Conservation (phyloP, 2,888 invertebrate species). For the Nephrotoma appendiculata region DNA sequence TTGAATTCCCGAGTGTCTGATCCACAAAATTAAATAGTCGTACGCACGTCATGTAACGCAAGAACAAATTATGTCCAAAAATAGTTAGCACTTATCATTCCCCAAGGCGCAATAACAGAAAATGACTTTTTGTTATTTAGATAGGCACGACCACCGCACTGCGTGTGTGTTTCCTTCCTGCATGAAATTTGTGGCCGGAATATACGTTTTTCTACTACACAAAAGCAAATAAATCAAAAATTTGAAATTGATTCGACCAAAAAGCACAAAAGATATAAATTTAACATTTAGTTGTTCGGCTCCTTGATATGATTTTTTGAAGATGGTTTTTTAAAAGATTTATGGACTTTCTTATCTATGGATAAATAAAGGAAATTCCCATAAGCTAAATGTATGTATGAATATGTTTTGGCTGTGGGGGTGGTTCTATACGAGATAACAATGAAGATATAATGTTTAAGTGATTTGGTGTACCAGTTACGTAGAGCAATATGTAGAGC, state of each 20-base stretch:
- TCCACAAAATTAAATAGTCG: background rate
- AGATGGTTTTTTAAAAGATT: background rate
- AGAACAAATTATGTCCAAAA: background rate
- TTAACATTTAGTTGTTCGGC: background rate
- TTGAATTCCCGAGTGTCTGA: background rate
- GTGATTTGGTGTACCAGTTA: background rate
- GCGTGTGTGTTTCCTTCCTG: background rate
- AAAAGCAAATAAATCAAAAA: background rate
- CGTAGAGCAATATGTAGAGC: background rate
- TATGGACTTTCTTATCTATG: background rate
- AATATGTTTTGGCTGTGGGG: background rate
- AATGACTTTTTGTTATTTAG: background rate
- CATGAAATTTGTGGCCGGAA: background rate
- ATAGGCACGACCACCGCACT: background rate
- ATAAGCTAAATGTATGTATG: background rate
- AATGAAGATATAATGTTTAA: background rate
- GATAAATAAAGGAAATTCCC: background rate
- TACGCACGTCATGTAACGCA: background rate
- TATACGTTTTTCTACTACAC: background rate
- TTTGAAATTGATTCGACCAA: background rate
- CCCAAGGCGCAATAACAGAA: background rate
- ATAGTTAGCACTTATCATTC: background rate
- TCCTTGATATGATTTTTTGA: background rate
- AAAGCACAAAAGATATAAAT: background rate
- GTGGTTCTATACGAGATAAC: background rate